Conservation (phyloP, 2,888 invertebrate genomes). For the Trissoscelio sp. region DNA sequence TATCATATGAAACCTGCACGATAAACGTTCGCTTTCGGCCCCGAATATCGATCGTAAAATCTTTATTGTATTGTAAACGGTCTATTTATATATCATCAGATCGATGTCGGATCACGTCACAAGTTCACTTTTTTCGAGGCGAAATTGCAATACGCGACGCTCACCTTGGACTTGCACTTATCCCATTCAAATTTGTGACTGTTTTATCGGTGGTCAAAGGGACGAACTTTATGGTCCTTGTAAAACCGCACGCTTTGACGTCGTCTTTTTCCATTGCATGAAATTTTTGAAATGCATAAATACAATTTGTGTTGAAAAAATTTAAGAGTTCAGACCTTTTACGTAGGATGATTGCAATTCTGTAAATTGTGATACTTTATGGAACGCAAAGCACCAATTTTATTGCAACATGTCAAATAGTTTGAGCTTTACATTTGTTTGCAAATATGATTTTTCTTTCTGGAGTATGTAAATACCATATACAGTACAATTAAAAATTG, state of each 20-base stretch:
- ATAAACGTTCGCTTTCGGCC: conserved; percentile 42
- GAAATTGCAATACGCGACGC: conserved; percentile 25
- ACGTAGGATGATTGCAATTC: too few species aligned
- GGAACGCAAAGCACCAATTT: too few species aligned
- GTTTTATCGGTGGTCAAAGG: conserved; percentile 3
- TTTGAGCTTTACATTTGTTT: too few species aligned
- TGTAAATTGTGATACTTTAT: too few species aligned
- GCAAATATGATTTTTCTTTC: too few species aligned
- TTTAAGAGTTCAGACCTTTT: too few species aligned
- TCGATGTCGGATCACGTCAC: conserved; percentile 59
- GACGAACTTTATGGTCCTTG: neutral
- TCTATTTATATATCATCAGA: conserved; percentile 53
- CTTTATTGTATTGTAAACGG: conserved; percentile 54
- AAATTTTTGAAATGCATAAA: too few species aligned
- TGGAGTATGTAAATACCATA: too few species aligned
- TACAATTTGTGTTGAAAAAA: too few species aligned
- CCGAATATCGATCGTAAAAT: conserved; percentile 56
- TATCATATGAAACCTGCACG: conserved; percentile 40
- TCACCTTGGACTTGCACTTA: conserved; percentile 37
- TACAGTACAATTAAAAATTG: too few species aligned
- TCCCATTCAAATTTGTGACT: conserved; percentile 2
- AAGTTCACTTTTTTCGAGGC: conserved; percentile 22
- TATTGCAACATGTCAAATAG: too few species aligned
- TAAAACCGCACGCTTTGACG: neutral
- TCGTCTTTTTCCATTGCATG: neutral